Evolutionary conservation across 2,888 invertebrate genomes (phyloP).

Genomic region (Drepanosiphum platanoidis): DNA sequence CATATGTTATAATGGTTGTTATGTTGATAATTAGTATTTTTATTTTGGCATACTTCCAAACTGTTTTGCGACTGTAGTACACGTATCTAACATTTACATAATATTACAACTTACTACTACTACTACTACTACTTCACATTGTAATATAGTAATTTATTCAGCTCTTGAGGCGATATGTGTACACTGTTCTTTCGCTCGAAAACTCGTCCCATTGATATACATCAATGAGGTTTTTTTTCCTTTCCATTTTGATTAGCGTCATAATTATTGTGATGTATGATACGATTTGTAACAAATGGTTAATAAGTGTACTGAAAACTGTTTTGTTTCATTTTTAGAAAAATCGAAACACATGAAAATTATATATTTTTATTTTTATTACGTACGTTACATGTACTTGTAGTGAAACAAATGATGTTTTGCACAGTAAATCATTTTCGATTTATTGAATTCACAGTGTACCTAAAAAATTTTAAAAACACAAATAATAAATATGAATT

Average conservation of each 20-base stretch:
- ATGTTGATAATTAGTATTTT: conserved; percentile 51
- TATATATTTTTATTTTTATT: not conserved
- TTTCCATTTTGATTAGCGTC: conserved; percentile 42
- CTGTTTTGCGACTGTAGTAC: not conserved
- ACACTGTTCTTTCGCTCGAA: conserved; percentile 21
- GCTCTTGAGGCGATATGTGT: conserved; percentile 7
- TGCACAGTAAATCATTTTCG: not conserved
- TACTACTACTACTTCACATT: not conserved
- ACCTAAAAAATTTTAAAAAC: too few species aligned
- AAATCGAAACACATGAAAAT: not conserved
- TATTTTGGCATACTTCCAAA: conserved; percentile 43
- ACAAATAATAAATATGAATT: too few species aligned
- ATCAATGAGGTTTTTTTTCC: conserved; percentile 26
- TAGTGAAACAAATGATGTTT: not conserved
- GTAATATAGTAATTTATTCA: conserved; percentile 33
- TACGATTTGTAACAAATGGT: conserved; percentile 18
- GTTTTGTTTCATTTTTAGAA: not conserved
- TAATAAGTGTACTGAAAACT: not conserved
- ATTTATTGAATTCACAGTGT: too few species aligned
- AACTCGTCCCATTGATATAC: conserved; percentile 44
- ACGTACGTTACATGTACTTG: not conserved
- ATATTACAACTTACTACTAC: conserved; percentile 25
- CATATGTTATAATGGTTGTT: conserved; percentile 31
- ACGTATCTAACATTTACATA: conserved; percentile 35
- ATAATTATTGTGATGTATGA: not conserved